Evolutionary conservation across 2,888 invertebrate genomes (phyloP).

Genomic region (Tiliacea aurago): DNA sequence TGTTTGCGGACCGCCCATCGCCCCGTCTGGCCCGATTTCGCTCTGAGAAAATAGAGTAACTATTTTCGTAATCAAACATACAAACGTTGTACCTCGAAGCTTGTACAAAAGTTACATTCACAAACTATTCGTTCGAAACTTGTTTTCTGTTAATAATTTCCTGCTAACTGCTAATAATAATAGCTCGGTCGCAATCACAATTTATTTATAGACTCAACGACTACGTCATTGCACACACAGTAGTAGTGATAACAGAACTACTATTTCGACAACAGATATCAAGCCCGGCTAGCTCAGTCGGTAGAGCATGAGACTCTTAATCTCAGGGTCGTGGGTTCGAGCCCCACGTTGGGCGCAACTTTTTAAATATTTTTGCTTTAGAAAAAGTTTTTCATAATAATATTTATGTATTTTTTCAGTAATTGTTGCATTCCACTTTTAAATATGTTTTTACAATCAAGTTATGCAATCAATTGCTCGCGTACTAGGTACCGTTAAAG

Average conservation of each 20-base stretch:
- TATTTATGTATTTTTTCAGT: background rate
- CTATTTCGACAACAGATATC: background rate
- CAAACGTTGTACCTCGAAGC: constrained; percentile 40
- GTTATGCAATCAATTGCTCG: constrained; percentile 75
- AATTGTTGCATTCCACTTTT: background rate
- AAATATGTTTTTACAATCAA: constrained; percentile 63
- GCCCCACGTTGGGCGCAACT: constrained; percentile 91
- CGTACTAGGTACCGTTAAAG: constrained; percentile 79
- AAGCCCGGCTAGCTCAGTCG: constrained; percentile 91
- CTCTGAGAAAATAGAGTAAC: constrained; percentile 66
- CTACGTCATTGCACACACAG: constrained; percentile 34
- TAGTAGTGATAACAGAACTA: constrained; percentile 22
- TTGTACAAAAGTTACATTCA: constrained; percentile 40
- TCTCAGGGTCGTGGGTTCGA: constrained; percentile 92
- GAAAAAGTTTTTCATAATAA: background rate
- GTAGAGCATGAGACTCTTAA: constrained; percentile 92
- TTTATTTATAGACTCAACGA: constrained; percentile 43
- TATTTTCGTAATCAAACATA: constrained; percentile 65
- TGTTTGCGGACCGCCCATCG: constrained; percentile 83
- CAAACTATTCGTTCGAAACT: constrained; percentile 25
- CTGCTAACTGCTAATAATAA: constrained; percentile 26
- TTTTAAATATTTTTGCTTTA: constrained; percentile 50
- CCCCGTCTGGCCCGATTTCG: constrained; percentile 73
- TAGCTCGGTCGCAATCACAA: constrained; percentile 11
- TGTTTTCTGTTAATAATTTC: constrained; percentile 37